Base-by-base conservation (phyloP, 37 sponge, comb jelly and placozoan genomes). In the Chondrilla cf. caribensis region DNA sequence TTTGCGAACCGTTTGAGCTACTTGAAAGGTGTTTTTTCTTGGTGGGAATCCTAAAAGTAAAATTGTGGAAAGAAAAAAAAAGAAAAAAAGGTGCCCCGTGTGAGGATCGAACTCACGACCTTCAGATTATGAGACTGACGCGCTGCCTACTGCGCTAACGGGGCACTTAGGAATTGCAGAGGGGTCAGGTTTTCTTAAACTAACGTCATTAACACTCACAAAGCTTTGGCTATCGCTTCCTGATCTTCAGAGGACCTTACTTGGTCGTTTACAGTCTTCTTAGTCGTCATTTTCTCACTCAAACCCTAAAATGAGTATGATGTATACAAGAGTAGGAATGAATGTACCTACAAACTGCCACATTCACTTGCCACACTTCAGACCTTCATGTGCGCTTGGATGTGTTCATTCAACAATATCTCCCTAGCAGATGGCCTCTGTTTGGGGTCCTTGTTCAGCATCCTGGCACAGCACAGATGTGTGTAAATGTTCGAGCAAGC, bases 61-160 rank as follows among this genome's bases (percentile, higher is more conserved):
- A n/a, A n/a, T n/a, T n/a, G n/a, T 28, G 9, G 19, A 58, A 40
- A 66, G 33, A 57, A 78, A 81, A 80, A 81, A 80, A 87, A 80
- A 83, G 51, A 90, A 88, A 88, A 82, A 86, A 86, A 77, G 28
- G 62, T 95, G 92, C 95, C 90, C 78, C 95, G 93, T 95, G 95
- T 95, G 95, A 95, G 95, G 95, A 89, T 95, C 93, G 95, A 95
- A 95, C 93, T 95, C 93, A 95, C 93, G 93, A 92, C 90, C 93
- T 95, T 95, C 96, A 95, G 96, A 95, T 95, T 95, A 95, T 95
- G 96, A 92, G 93, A 95, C 90, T 92, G 96, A 92, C 93, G 93
- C 93, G 90, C 93, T 95, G 85, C 95, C 93, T 73, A 92, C 93
- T 95, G 95, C 90, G 95, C 95, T 68, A 95, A 95, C 89, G 95